These are phyloP conservation scores for Planococcus citri DNA, from an alignment of 1,140 invertebrate species.

Conservation along the genomic window DNA sequence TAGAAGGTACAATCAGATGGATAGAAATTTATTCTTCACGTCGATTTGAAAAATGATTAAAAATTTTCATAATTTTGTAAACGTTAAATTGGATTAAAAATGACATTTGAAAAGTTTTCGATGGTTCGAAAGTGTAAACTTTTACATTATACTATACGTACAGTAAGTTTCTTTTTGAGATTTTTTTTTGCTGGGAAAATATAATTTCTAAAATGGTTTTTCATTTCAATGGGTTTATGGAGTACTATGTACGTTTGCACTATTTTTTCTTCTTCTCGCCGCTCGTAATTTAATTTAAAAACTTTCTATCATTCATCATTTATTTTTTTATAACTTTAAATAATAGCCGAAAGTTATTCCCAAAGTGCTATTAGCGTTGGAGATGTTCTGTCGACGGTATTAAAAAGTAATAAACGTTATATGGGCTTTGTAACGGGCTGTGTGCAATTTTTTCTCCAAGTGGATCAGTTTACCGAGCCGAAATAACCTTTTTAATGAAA, in stretches of 20 bases:
- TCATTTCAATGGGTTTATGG: not conserved
- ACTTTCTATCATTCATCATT: conserved; percentile 3
- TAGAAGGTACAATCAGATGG: too few relatives aligned
- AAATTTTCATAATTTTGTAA: not conserved
- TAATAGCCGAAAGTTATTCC: conserved; percentile 6
- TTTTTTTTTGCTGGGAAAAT: not conserved
- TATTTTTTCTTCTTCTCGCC: not conserved
- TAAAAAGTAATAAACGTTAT: not conserved
- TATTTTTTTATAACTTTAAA: conserved; percentile 5
- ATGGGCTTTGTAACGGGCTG: not conserved
- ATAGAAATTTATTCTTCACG: too few relatives aligned
- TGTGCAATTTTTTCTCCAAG: not conserved
- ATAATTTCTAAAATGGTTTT: not conserved
- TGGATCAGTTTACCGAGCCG: not conserved
- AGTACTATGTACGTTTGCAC: not conserved
- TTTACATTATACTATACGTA: not conserved
- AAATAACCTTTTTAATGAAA: not conserved
- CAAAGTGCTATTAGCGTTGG: conserved; percentile 2
- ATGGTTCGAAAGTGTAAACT: not conserved
- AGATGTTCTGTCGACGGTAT: not conserved
- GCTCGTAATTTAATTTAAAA: not conserved
- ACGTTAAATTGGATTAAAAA: not conserved
- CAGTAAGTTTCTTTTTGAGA: not conserved
- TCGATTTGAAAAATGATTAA: too few relatives aligned
- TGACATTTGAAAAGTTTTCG: not conserved